Base-by-base conservation (phyloP, 2,113 vertebrate species). In the Eurystomus gularis region DNA sequence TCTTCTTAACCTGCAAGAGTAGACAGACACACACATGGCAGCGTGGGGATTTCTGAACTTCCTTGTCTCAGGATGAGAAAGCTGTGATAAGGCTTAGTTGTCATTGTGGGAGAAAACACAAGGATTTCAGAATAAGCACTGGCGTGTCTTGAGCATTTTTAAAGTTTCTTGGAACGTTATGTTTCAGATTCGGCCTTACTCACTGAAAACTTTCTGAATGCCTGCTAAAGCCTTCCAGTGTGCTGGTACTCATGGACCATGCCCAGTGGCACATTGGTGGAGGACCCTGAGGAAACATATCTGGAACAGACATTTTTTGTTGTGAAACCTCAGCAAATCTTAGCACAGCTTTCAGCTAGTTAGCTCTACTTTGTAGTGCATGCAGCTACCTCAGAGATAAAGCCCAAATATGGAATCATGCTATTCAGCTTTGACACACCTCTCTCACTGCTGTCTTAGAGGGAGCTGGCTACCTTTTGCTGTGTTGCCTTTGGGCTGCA, bases 181-280 rank as follows among this genome's bases (percentile, higher is more conserved):
- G 20, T 51, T 89, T 82, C 31, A 68, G 40, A 68, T 86, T 61
- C 25, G 61, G 39, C 33, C 13, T 31, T 46, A 19, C 48, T 62
- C 86, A 31, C 18, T 0, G 0, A 52, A 82, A 78, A 21, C 26
- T 85, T 84, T 21, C 48, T 3, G 6, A 57, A 51, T 52, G 37
- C 21, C 2, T 4, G 29, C 31, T 70, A 65, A 48, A 61, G 17
- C 37, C 23, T 86, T 57, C 29, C 33, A 26, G 10, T 0, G 0
- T 1, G 4, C n/a, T 46, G 49, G 19, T 69, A n/a, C 42, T 37
- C 5, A 0, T 18, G 46, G 28, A 28, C 15, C 1, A 6, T 58
- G 23, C 33, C 28, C 13, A 19, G 42, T 0, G 0, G 21, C n/a
- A 54, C 23, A 3, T 25, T 29, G 31, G 3, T 44, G 23, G 11